Evolutionary conservation across 2,797 vertebrate genomes (phyloP), one percentile per base, ranked within the genome.

Genomic region (Manis pentadactyla): DNA sequence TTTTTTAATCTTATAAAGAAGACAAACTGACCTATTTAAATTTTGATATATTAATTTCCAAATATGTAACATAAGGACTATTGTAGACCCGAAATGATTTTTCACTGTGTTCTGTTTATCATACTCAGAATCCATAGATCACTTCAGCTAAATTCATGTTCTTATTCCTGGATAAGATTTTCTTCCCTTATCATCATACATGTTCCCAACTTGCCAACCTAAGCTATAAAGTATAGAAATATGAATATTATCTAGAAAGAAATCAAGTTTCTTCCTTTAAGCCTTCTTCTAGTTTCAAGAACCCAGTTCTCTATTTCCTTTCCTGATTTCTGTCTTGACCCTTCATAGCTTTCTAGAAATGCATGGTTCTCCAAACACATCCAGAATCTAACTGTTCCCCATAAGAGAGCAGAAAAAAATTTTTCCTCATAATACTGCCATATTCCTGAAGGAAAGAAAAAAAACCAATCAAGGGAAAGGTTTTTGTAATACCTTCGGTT

Each of bases 11-110:
- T 71, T 87, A 55, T 53, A 81, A 64, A 93, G 1, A 25, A 87
- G 55, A 66, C 0, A 23, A 94, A 77, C 29, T 10, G 14, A 34
- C 17, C 19, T 12, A 42, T 42, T 93, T 63, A 66, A 81, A 25
- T 55, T 75, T 92, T 75, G 14, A 71, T 37, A 34, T 53, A 13
- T 78, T 86, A 74, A 8, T 14, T 79, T 73, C 39, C 27, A 91
- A 18, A 3, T 59, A 74, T 39, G 2, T 63, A n/a, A 19, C 46
- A 19, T 46, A 63, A 89, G 21, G 12, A 68, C 63, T 75, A 39
- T 29, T 74, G 7, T 82, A 74, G 78, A 94, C 90, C 53, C 21
- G 17, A 49, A 92, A 4, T 59, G 49, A 31, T 71, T 96, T 95
- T 77, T 15, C 21, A 61, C 10, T 31, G 14, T 4, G 73, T 49